Evolutionary conservation across 1,140 invertebrate species (phyloP).

Genomic region (Drosophila sulfurigaster): DNA sequence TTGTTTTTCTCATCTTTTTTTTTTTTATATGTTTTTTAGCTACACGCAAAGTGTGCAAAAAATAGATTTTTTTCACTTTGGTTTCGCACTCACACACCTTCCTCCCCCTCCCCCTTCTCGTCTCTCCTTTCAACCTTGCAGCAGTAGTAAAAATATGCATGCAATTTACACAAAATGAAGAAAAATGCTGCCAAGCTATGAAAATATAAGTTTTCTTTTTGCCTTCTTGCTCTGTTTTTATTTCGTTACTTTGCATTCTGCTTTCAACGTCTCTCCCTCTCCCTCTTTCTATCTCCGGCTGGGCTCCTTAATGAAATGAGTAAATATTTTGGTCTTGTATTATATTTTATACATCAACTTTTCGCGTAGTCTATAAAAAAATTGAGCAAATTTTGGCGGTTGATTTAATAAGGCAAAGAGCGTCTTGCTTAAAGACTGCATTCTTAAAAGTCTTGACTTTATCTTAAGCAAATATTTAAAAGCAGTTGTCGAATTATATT

Average conservation of each 20-base stretch:
- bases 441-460: too few relatives aligned
- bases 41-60: constrained; percentile 29
- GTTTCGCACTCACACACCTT: neutral
- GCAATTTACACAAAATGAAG: constrained; percentile 34
- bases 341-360: constrained; percentile 8
- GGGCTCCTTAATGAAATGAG: constrained; percentile 19
- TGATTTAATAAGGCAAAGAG: neutral
- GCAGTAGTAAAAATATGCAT: constrained; percentile 12
- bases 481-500: too few relatives aligned
- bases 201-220: neutral
- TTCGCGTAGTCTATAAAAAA: neutral
- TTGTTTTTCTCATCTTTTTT: constrained; percentile 20
- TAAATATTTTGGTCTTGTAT: constrained; percentile 14
- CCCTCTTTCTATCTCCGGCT: neutral
- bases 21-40: neutral
- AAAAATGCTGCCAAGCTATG: constrained; percentile 13
- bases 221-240: neutral
- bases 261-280: neutral
- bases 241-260: neutral
- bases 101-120: neutral
- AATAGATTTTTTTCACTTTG: constrained; percentile 31
- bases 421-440: too few relatives aligned
- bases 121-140: neutral
- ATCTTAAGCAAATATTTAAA: too few relatives aligned
- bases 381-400: neutral